phyloP scores from a whole-genome alignment of 2,797 vertebrate species.

The Allobates femoralis region DNA sequence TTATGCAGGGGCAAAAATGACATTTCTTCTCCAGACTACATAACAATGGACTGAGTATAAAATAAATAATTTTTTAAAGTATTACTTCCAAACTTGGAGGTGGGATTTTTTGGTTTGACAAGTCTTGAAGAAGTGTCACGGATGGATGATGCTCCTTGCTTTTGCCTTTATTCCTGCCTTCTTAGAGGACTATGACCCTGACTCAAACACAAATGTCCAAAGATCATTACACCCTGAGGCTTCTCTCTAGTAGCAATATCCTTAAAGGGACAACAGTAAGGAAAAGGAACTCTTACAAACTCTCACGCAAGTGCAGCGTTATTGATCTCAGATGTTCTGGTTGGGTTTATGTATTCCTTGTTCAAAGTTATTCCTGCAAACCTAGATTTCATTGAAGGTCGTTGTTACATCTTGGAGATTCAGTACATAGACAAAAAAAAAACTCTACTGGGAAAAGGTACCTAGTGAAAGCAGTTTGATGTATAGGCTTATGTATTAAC shows the following conservation, averaged over 20 bases:
- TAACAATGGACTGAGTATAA: neutral
- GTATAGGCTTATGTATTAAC: neutral
- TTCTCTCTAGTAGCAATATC: neutral
- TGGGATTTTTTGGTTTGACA: neutral
- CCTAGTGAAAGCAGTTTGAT: neutral
- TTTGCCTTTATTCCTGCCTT: neutral
- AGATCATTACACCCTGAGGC: neutral
- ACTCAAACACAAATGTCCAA: constrained; percentile 1
- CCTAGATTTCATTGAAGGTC: constrained; percentile 9
- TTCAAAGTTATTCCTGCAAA: constrained; percentile 20
- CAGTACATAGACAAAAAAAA: neutral
- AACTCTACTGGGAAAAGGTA: neutral
- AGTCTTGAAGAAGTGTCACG: neutral
- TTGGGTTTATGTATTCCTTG: neutral
- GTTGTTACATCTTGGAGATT: neutral
- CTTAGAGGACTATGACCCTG: neutral
- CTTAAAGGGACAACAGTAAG: neutral
- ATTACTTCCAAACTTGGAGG: neutral
- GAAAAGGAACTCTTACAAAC: neutral
- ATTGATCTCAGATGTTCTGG: constrained; percentile 15
- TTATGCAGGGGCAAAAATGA: neutral
- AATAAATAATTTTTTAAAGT: neutral
- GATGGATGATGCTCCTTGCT: neutral
- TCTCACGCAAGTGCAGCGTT: neutral
- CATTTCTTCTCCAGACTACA: no score